phyloP scores from a whole-genome alignment of 2,797 vertebrate species.

The Ceryle rudis region DNA sequence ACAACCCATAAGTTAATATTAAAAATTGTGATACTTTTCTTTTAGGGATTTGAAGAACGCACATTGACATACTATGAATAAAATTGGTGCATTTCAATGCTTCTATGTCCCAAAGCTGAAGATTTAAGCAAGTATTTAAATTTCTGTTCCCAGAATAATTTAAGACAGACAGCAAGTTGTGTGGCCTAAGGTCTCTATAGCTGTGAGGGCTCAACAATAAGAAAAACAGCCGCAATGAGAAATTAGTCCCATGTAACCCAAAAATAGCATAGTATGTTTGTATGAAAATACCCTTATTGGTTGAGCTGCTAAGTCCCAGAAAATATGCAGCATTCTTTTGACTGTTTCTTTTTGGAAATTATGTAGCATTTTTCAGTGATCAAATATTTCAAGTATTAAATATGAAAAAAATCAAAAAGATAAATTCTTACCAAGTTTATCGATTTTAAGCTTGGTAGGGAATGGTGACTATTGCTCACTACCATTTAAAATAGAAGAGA shows the following conservation, averaged over 20 bases:
- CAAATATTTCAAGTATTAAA: background rate
- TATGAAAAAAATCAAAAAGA: background rate
- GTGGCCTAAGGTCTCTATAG: background rate
- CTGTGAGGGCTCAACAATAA: background rate
- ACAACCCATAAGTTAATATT: background rate
- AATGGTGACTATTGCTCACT: background rate
- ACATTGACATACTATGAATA: too few relatives aligned
- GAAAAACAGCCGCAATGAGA: background rate
- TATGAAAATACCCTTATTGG: background rate
- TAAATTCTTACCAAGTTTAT: rapidly evolving
- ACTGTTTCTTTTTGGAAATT: background rate
- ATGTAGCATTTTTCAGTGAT: background rate
- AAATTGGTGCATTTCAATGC: background rate
- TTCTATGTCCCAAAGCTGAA: background rate
- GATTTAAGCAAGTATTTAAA: background rate
- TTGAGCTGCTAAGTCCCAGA: background rate
- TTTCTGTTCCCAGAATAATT: background rate
- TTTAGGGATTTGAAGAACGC: background rate
- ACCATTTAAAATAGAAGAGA: background rate
- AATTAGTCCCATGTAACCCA: background rate
- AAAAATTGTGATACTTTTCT: background rate
- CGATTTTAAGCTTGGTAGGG: background rate
- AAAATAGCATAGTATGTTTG: background rate
- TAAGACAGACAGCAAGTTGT: background rate
- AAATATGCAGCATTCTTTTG: background rate